Evolutionary conservation across 1,140 invertebrate species (phyloP).

Genomic region (Lutraria rhynchaena): DNA sequence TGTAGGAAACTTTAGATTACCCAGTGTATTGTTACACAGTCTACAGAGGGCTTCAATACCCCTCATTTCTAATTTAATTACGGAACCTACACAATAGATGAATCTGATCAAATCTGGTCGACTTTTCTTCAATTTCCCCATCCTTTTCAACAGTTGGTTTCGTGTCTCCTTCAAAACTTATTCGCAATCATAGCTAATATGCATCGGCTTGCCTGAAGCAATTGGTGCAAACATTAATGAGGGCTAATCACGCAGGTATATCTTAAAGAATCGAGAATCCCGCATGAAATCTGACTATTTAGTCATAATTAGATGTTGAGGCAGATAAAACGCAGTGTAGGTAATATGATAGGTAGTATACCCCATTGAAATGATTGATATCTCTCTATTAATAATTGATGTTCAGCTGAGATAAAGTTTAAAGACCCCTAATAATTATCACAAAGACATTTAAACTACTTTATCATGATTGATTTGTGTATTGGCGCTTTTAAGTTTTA

Average conservation of each 20-base stretch:
- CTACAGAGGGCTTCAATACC: conserved; percentile 22
- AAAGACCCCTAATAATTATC: conserved; percentile 16
- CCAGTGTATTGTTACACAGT: neutral
- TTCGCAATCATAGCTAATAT: conserved; percentile 36
- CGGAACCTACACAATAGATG: conserved; percentile 36
- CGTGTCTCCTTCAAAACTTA: conserved; percentile 21
- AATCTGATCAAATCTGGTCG: conserved; percentile 45
- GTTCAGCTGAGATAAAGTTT: conserved; percentile 25
- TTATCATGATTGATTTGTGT: conserved; percentile 8
- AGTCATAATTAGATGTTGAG: conserved; percentile 59
- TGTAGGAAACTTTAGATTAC: conserved; percentile 14
- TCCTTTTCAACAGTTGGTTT: conserved; percentile 38
- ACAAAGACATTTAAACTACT: conserved; percentile 24
- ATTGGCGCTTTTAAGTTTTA: too few species aligned
- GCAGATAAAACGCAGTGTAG: conserved; percentile 18
- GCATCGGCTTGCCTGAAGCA: conserved; percentile 6
- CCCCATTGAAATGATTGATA: conserved; percentile 41
- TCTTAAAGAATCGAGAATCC: conserved; percentile 29
- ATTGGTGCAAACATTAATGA: conserved; percentile 43
- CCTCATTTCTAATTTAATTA: conserved; percentile 54
- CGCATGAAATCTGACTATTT: conserved; percentile 50
- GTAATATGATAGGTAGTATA: conserved; percentile 37
- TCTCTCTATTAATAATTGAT: conserved; percentile 41
- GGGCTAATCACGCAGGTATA: conserved; percentile 52
- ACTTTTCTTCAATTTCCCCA: conserved; percentile 55